phyloP scores from a whole-genome alignment of 2,888 invertebrate species.

The Amphipoea lucens region DNA sequence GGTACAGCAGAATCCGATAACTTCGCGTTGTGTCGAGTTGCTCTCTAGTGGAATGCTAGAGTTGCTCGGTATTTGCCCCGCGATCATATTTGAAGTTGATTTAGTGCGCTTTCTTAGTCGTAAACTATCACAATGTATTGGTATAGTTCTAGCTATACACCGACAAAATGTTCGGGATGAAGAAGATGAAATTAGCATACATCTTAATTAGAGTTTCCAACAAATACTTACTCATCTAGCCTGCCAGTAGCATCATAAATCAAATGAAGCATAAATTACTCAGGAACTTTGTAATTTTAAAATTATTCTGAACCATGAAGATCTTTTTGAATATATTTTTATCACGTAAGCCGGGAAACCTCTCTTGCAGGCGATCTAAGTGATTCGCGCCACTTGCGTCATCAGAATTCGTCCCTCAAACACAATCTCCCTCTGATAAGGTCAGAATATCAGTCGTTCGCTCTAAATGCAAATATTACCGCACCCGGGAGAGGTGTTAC shows the following conservation, averaged over 20 bases:
- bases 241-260: slow-evolving; percentile 51
- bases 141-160: slow-evolving; percentile 2
- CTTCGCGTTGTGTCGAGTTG: slow-evolving; percentile 39
- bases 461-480: slow-evolving; percentile 90
- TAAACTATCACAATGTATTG: slow-evolving; percentile 13
- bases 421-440: slow-evolving; percentile 88
- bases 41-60: slow-evolving; percentile 40
- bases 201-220: slow-evolving; percentile 37
- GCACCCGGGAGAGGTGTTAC: slow-evolving; percentile 88
- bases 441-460: slow-evolving; percentile 89
- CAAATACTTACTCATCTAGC: slow-evolving; percentile 23
- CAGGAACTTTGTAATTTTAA: slow-evolving; percentile 45
- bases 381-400: slow-evolving; percentile 79
- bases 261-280: slow-evolving; percentile 51
- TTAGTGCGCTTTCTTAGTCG: slow-evolving; percentile 33
- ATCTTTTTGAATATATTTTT: slow-evolving; percentile 66
- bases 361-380: slow-evolving; percentile 68
- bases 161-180: background rate
- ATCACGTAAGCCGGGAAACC: slow-evolving; percentile 69
- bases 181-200: slow-evolving; percentile 32
- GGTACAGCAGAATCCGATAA: slow-evolving; percentile 33
- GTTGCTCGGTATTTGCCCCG: slow-evolving; percentile 21
- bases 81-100: slow-evolving; percentile 41
- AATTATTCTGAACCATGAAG: slow-evolving; percentile 36
- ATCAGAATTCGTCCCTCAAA: slow-evolving; percentile 85